These are phyloP conservation scores for Lasioglossum vierecki DNA, from an alignment of 2,888 invertebrate species.

Conservation along the genomic window DNA sequence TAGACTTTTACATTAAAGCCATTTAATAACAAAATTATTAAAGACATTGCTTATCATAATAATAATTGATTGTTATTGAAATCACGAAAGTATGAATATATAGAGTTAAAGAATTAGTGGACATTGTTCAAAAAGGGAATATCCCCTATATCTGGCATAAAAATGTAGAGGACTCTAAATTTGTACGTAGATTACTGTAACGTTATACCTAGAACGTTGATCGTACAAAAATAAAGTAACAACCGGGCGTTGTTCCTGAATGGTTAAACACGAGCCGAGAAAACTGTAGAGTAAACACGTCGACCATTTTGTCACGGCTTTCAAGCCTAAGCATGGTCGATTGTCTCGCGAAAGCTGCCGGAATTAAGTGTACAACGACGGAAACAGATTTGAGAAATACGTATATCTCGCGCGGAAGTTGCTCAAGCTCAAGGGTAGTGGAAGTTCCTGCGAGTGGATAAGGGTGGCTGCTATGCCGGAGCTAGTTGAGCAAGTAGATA, in stretches of 20 bases:
- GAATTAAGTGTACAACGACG: slow-evolving; percentile 70
- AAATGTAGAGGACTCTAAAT: background rate
- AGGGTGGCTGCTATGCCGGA: slow-evolving; percentile 77
- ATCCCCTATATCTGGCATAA: background rate
- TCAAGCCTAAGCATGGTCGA: slow-evolving; percentile 22
- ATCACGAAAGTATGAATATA: background rate
- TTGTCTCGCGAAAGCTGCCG: slow-evolving; percentile 45
- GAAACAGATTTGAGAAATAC: slow-evolving; percentile 79
- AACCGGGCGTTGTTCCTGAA: background rate
- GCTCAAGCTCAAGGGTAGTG: slow-evolving; percentile 70
- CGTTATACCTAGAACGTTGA: background rate
- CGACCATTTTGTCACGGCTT: slow-evolving; percentile 35
- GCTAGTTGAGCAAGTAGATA: slow-evolving; percentile 83
- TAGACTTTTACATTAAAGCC: slow-evolving; percentile 61
- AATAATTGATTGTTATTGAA: background rate
- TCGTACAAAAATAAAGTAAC: background rate
- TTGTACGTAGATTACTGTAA: background rate
- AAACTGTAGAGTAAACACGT: background rate
- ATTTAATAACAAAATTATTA: slow-evolving; percentile 69
- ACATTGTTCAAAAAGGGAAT: background rate
- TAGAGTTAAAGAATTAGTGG: background rate
- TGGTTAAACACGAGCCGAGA: background rate
- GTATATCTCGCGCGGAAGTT: slow-evolving; percentile 77
- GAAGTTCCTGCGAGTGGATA: slow-evolving; percentile 80
- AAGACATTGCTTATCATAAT: background rate